Evolutionary conservation across 2,797 vertebrate species (phyloP), one percentile per base, ranked within the genome.

Genomic region (Chanos chanos): DNA sequence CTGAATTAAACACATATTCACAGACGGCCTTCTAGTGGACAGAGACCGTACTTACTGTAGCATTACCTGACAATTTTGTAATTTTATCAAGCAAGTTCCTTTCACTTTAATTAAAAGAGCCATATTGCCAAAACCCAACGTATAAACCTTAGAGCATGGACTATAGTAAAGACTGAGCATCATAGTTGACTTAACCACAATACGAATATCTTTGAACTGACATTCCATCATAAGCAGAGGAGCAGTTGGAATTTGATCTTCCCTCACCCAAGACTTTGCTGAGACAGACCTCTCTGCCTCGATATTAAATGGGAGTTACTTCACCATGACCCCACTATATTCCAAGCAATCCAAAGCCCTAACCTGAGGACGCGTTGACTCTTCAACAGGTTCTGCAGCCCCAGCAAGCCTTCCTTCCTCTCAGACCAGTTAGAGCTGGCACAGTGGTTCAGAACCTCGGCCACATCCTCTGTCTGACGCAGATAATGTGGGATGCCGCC

Each of bases 371-470:
- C 92, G 33, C 93, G 81, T 7, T 94, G 93, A 73, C 92, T 94
- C 78, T 94, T 94, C 59, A 95, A 80, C 19, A 95, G 81, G 68
- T 94, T 94, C 82, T 94, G 93, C 55, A 94, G 84, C 30, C 93
- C 93, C 51, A 94, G 85, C 7, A 95, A 89, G 3, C 96, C 96
- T 68, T 98, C 96, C 56, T 98, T 98, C 75, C 96, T 89, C 76
- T 99, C 97, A 0, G 95, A 96, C 96, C 97, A 98, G 85, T 98
- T 99, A 78, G 96, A 93, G 85, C 95, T 98, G 73, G 97, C 97
- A 7, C 96, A 99, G 84, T 97, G 96, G 84, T 99, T 99, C 37
- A 99, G 89, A 60, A 99, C 94, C 82, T 99, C 96, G 0, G 96
- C 97, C 70, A 99, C 97, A 0, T 99, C 96, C 64, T 99, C 96